Evolutionary conservation across 2,888 invertebrate species (phyloP).

Genomic region (Dioctria rufipes): DNA sequence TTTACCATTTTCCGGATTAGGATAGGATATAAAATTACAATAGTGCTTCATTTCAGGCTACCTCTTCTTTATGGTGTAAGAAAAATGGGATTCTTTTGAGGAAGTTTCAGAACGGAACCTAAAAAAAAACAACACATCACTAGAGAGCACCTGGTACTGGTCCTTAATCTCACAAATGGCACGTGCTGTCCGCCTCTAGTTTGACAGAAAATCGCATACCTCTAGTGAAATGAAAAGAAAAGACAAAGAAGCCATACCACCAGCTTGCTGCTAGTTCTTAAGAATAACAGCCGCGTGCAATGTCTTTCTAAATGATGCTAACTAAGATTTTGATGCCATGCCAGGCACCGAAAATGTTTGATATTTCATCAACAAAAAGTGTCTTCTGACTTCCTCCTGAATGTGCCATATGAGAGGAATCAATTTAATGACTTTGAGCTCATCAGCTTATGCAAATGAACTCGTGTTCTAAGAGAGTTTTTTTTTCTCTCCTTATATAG

Average conservation of each 20-base stretch:
- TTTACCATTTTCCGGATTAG: constrained; percentile 54
- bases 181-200: constrained; percentile 56
- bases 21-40: constrained; percentile 31
- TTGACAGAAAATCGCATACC: constrained; percentile 44
- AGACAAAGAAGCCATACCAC: constrained; percentile 25
- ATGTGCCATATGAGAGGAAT: constrained; percentile 22
- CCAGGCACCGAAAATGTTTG: not conserved
- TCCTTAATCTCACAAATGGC: constrained; percentile 58
- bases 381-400: no score
- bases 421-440: constrained; percentile 18
- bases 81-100: constrained; percentile 34
- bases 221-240: constrained; percentile 13
- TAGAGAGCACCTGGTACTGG: constrained; percentile 53
- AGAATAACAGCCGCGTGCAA: constrained; percentile 1
- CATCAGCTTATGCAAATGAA: constrained; percentile 53
- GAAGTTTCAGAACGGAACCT: constrained; percentile 8
- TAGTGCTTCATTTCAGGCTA: not conserved
- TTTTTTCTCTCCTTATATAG: not conserved
- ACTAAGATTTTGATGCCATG: constrained; percentile 1
- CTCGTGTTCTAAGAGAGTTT: not conserved
- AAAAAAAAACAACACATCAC: constrained; percentile 44
- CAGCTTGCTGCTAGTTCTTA: not conserved
- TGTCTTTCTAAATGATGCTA: not conserved
- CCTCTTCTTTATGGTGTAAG: not conserved
- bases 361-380: no score